These are phyloP conservation scores for Rhinogobio ventralis DNA, from an alignment of 2,797 vertebrate genomes.

Conservation along the genomic window DNA sequence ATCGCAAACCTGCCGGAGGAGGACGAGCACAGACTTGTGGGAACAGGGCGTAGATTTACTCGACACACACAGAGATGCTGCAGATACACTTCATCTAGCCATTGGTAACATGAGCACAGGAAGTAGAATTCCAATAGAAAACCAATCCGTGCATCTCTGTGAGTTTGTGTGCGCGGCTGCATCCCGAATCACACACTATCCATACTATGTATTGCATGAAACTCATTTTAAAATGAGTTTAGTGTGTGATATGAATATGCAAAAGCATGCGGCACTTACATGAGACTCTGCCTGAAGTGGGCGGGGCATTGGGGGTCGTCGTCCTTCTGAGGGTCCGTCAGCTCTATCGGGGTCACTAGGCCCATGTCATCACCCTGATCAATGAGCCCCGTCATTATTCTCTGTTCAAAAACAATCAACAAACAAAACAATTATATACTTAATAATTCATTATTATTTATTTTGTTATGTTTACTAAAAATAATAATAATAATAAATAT, in stretches of 20 bases:
- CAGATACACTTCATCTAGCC: neutral
- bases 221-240: no score
- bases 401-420: constrained; percentile 13
- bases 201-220: neutral
- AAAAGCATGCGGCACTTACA: constrained; percentile 30
- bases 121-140: no score
- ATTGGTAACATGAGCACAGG: neutral
- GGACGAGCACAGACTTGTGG: constrained; percentile 33
- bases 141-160: no score
- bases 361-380: constrained; percentile 72
- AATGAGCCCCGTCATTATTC: constrained; percentile 71
- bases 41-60: neutral
- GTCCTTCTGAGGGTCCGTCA: constrained; percentile 68
- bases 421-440: neutral
- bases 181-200: neutral
- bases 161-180: no score
- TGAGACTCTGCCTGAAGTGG: constrained; percentile 69
- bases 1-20: constrained; percentile 30
- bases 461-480: neutral
- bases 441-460: neutral
- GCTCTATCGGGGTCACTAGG: constrained; percentile 63
- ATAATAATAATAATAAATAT: no score
- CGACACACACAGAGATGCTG: neutral
- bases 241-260: neutral
- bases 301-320: constrained; percentile 73